phyloP scores from a whole-genome alignment of 2,797 vertebrate species.

The Bradypodion ventrale region DNA sequence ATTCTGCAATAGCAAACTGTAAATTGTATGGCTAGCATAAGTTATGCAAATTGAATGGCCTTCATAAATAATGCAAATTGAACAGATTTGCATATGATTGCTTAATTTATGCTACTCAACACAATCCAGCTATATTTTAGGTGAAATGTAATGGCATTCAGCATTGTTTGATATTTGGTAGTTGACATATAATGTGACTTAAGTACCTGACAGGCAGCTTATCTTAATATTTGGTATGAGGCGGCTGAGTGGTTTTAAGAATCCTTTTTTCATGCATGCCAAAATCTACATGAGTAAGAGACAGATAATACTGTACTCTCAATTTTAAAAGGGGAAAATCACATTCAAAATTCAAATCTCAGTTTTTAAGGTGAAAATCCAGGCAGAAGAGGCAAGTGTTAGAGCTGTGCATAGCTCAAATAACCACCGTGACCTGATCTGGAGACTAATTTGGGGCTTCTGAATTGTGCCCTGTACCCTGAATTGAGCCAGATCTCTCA shows the following conservation, averaged over 20 bases:
- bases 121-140: neutral
- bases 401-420: too few species aligned
- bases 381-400: neutral
- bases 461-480: too few species aligned
- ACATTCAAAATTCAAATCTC: neutral
- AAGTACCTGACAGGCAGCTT: neutral
- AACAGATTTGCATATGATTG: neutral
- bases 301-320: neutral
- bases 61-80: neutral
- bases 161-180: neutral
- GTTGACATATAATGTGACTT: neutral
- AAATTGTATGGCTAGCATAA: neutral
- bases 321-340: neutral
- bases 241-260: neutral
- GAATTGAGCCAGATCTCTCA: too few species aligned
- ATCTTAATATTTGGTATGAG: neutral
- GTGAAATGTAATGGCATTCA: neutral
- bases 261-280: neutral
- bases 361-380: neutral
- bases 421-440: too few species aligned
- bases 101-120: neutral
- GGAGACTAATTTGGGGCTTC: too few species aligned
- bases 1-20: neutral
- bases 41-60: neutral
- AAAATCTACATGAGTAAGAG: neutral